Conservation (phyloP, 2,797 vertebrate genomes). For the Cossypha dichroa region DNA sequence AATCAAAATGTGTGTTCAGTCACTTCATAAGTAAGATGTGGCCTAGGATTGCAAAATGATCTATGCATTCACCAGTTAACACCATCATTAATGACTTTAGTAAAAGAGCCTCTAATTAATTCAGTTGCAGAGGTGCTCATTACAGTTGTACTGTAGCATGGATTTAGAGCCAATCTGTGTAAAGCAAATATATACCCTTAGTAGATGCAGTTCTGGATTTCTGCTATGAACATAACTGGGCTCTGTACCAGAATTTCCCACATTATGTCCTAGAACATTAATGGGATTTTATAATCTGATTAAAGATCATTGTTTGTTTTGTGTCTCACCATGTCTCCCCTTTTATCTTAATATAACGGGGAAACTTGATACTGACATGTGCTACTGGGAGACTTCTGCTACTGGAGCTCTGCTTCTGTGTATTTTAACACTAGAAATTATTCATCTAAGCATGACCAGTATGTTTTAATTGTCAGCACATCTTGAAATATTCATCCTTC, state of each 20-base stretch:
- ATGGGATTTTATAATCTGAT: not conserved
- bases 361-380: not conserved
- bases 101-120: not conserved
- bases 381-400: not conserved
- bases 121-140: not conserved
- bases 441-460: not conserved
- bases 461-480: not conserved
- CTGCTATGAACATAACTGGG: not conserved
- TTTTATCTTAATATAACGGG: not conserved
- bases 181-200: not conserved
- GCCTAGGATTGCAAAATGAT: not conserved
- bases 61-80: not conserved
- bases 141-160: not conserved
- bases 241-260: not conserved
- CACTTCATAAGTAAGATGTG: not conserved
- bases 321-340: not conserved
- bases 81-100: not conserved
- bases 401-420: not conserved
- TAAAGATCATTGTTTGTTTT: not conserved
- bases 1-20: not conserved
- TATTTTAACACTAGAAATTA: not conserved
- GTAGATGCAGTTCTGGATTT: not conserved
- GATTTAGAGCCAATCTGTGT: not conserved
- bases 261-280: not conserved
- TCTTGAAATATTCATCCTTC: not conserved